phyloP scores from a whole-genome alignment of 2,888 invertebrate genomes.

The Lasioglossum zephyrum region DNA sequence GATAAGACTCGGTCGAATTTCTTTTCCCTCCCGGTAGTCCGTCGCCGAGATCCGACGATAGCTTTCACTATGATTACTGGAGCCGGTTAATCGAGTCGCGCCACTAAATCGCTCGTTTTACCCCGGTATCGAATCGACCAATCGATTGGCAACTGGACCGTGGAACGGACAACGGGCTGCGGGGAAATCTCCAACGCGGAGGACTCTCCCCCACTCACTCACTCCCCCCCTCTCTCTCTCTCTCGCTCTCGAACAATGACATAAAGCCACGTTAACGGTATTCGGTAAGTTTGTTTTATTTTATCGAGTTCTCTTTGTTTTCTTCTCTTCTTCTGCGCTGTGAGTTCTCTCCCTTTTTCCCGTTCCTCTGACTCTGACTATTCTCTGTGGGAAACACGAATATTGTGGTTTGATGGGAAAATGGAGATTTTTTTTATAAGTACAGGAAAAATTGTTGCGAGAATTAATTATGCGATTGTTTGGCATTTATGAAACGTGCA shows the following conservation, averaged over 20 bases:
- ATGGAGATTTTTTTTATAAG: not conserved
- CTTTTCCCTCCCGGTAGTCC: constrained; percentile 37
- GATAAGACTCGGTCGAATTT: constrained; percentile 47
- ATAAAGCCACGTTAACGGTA: constrained; percentile 7
- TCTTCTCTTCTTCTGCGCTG: not conserved
- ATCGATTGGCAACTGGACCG: constrained; percentile 41
- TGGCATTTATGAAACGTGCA: not conserved
- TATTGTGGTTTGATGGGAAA: not conserved
- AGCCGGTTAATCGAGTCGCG: constrained; percentile 58
- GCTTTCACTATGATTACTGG: constrained; percentile 64
- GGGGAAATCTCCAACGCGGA: not conserved
- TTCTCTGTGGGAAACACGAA: not conserved
- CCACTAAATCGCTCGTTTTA: constrained; percentile 59
- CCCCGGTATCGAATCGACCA: constrained; percentile 30
- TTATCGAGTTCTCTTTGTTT: not conserved
- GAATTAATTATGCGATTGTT: not conserved
- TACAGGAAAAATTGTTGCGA: not conserved
- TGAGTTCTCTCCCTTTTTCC: not conserved
- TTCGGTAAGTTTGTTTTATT: not conserved
- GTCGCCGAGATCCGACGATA: constrained; percentile 57
- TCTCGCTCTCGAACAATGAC: not conserved
- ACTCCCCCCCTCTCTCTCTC: too few species aligned
- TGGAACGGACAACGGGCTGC: not conserved
- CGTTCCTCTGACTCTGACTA: not conserved
- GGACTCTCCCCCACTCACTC: too few species aligned